phyloP scores from a whole-genome alignment of 2,888 invertebrate genomes.

The Geotrupes spiniger region DNA sequence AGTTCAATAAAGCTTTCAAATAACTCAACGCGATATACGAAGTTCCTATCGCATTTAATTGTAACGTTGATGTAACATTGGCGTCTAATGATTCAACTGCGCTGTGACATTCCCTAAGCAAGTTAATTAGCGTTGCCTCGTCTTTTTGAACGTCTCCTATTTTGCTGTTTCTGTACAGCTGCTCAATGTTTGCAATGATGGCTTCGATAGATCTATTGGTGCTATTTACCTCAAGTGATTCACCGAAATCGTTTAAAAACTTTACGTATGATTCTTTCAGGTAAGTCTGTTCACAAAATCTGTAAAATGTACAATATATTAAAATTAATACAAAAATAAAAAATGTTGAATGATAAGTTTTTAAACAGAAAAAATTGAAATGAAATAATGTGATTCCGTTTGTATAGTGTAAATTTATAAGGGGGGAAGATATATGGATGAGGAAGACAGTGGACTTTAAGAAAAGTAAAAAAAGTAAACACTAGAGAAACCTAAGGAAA shows the following conservation, averaged over 20 bases:
- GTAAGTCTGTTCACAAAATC: slow-evolving; percentile 12
- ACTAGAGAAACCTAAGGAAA: no score
- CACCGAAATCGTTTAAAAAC: slow-evolving; percentile 14
- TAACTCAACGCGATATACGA: slow-evolving; percentile 53
- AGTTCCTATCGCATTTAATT: slow-evolving; percentile 34
- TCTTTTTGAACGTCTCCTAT: slow-evolving; percentile 17
- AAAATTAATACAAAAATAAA: background rate
- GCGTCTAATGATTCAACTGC: slow-evolving; percentile 18
- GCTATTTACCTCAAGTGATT: slow-evolving; percentile 12
- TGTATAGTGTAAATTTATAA: no score
- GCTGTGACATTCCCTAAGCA: slow-evolving; percentile 25
- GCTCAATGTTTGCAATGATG: slow-evolving; percentile 6
- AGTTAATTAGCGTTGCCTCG: slow-evolving; percentile 24
- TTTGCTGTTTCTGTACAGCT: slow-evolving; percentile 3
- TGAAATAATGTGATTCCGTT: no score
- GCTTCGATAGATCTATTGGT: background rate
- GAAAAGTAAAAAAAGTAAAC: no score
- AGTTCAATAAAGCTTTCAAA: slow-evolving; percentile 57
- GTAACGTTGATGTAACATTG: slow-evolving; percentile 6
- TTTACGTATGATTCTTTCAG: slow-evolving; percentile 3
- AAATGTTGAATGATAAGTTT: no score
- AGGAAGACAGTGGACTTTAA: no score
- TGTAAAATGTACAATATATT: background rate
- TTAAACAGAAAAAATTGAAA: no score
- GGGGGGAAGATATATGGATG: no score